These are phyloP conservation scores for Drusus annulatus DNA, from an alignment of 1,140 invertebrate genomes.

Conservation along the genomic window DNA sequence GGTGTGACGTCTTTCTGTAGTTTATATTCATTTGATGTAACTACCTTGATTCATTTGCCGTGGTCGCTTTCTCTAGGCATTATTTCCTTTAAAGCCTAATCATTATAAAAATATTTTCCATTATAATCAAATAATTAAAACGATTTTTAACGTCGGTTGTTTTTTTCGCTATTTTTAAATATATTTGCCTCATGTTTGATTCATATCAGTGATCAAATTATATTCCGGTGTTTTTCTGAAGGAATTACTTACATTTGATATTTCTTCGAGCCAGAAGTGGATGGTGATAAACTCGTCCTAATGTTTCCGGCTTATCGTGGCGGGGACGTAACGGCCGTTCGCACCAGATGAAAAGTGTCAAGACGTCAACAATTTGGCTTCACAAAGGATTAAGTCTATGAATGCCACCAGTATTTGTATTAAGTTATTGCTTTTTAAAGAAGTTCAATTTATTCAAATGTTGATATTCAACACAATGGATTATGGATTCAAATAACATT, in stretches of 20 bases:
- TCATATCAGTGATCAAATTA: neutral
- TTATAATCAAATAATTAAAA: no score
- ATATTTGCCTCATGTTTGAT: neutral
- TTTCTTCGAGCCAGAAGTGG: no score
- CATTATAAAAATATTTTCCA: no score
- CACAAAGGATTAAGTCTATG: conserved; percentile 1
- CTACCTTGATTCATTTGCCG: no score
- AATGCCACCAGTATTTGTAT: conserved; percentile 25
- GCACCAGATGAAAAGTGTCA: conserved; percentile 21
- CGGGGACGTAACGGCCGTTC: neutral
- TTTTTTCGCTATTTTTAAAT: no score
- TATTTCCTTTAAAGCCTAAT: no score
- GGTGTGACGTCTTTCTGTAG: no score
- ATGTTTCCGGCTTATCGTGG: conserved; percentile 28
- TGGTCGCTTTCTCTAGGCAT: no score
- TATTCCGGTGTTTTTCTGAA: neutral
- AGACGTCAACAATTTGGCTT: conserved; percentile 6
- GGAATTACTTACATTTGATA: neutral
- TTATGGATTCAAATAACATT: neutral
- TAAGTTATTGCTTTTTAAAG: conserved; percentile 21
- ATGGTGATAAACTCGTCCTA: neutral
- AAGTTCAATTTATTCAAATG: conserved; percentile 10
- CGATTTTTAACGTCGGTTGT: no score
- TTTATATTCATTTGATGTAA: no score
- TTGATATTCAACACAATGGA: conserved; percentile 2